Base-by-base conservation (phyloP, 2,113 vertebrate genomes). In the Synchiropus splendidus region DNA sequence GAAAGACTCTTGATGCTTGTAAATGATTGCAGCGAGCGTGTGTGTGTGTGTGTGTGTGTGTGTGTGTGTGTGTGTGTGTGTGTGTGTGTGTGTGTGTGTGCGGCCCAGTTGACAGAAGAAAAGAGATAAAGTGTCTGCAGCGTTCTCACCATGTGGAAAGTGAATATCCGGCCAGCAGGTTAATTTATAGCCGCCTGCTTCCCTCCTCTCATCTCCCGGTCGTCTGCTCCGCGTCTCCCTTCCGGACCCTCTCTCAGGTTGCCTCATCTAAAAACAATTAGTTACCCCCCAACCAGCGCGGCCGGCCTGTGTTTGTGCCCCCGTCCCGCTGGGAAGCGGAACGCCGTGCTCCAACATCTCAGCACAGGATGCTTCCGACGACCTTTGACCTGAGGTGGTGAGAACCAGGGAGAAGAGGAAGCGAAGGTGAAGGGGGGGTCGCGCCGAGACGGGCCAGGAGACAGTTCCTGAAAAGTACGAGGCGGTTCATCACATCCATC, bases 251-350 rank as follows among this genome's bases (percentile, higher is more conserved):
- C 74, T 74, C 68, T 79, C 72, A 75, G 58, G 74, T 77, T 56
- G 62, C 64, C 69, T 77, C 62, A 68, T 81, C 74, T 77, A 75
- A 72, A 81, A 81, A 81, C 79, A 81, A 81, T 81, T 81, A 81
- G 76, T 77, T 74, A 67, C 72, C 74, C 74, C 11, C 14, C 10
- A 2, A 6, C 2, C 18, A 37, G 21, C 4, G 41, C 10, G 13
- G 6, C 10, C 14, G 13, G 32, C 16, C 32, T 37, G 13, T 58
- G 53, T 49, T 42, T 52, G 36, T 31, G 54, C 14, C 16, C 49
- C 33, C 37, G 56, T 63, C 67, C 64, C 41, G 21, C 56, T 16
- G 63, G 61, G 66, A 45, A 72, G 63, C 61, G 36, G 45, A 67
- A 66, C 74, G 39, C 61, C 50, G 65, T 50, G 50, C 72, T 43